Conservation (phyloP, 2,113 vertebrate genomes). For the Vulpes ferrilata region DNA sequence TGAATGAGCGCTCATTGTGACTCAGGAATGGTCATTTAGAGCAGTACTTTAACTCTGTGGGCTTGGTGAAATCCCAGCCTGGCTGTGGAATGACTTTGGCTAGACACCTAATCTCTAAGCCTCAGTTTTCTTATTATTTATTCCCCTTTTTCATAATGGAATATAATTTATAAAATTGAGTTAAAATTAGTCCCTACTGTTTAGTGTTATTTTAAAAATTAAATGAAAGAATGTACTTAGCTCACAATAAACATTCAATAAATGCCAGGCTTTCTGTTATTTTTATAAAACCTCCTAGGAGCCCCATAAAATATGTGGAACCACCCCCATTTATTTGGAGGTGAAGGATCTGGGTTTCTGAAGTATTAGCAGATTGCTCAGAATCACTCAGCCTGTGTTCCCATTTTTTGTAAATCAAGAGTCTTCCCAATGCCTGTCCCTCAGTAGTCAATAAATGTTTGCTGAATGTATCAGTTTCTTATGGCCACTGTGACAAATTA, state of each 20-base stretch:
- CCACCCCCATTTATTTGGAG: not conserved
- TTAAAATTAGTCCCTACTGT: not conserved
- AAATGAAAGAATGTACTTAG: not conserved
- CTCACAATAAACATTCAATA: not conserved
- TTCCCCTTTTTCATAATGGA: not conserved
- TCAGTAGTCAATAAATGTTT: not conserved
- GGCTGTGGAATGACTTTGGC: not conserved
- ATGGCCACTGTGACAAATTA: not conserved
- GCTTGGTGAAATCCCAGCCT: not conserved
- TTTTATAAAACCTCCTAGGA: not conserved
- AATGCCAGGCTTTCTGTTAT: not conserved
- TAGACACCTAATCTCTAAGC: not conserved
- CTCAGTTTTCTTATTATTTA: not conserved
- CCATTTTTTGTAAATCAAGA: not conserved
- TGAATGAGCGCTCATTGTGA: not conserved
- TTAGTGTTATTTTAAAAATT: conserved; percentile 10
- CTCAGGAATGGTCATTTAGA: not conserved
- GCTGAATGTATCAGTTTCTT: not conserved
- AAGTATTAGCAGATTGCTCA: not conserved
- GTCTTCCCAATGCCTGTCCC: not conserved
- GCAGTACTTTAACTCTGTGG: not conserved
- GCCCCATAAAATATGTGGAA: not conserved
- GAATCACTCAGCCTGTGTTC: not conserved
- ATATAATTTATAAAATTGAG: not conserved
- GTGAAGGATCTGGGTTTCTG: not conserved